A percentile compares a stretch with the other conserved stretches of the same genome.
phyloP scores from a whole-genome alignment of 2,888 invertebrate species.

The Caenorhabditis macrosperma region DNA sequence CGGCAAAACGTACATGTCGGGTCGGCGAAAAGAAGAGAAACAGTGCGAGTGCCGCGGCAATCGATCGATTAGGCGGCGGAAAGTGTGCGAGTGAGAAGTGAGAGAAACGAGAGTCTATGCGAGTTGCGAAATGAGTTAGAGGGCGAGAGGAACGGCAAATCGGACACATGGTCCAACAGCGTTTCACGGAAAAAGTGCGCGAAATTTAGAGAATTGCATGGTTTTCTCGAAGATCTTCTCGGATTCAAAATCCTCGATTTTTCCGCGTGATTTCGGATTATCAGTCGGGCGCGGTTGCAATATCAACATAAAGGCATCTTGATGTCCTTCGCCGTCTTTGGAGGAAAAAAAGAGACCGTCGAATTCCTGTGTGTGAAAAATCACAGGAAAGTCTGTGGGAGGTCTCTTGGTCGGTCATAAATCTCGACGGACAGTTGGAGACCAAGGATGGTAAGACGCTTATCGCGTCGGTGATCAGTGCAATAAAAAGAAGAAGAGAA shows the following conservation, averaged over 20 bases:
- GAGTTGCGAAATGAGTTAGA: conserved; percentile 34
- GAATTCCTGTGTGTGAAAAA: background rate
- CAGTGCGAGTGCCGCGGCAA: conserved; percentile 26
- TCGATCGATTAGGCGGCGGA: conserved; percentile 51
- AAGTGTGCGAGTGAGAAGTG: conserved; percentile 31
- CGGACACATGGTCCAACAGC: background rate
- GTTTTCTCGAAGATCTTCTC: background rate
- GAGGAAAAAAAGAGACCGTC: background rate
- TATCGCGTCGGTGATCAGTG: conserved; percentile 25
- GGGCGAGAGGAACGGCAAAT: background rate
- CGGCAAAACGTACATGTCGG: conserved; percentile 51
- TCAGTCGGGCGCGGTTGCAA: conserved; percentile 26
- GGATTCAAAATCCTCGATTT: conserved; percentile 8
- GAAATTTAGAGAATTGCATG: background rate
- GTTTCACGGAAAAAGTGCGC: background rate
- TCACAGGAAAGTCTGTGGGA: conserved; percentile 3
- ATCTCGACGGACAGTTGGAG: conserved; percentile 19
- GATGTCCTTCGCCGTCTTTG: background rate
- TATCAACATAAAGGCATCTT: background rate
- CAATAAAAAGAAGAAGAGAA: conserved; percentile 24
- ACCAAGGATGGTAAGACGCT: conserved; percentile 13
- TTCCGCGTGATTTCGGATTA: conserved; percentile 27
- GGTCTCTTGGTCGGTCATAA: conserved; percentile 29
- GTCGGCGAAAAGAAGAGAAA: conserved; percentile 26
- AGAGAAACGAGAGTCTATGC: conserved; percentile 33